Evolutionary conservation across 1,140 invertebrate genomes (phyloP), one percentile per base, ranked within the genome.

Genomic region (Drosophila persimilis): DNA sequence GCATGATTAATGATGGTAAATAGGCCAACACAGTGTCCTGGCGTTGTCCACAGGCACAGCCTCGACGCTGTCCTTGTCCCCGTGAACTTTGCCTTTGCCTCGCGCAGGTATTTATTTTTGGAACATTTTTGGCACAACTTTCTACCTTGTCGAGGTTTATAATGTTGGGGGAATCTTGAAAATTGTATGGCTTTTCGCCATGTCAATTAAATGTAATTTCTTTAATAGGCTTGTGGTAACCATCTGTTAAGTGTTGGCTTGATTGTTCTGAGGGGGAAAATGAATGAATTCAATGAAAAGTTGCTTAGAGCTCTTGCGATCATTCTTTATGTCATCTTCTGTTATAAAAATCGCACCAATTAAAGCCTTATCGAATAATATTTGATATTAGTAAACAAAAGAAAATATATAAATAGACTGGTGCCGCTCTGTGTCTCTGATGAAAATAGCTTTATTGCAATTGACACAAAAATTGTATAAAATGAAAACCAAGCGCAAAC

Each of bases 1-100:
- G 61, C 75, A 79, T 88, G 83, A 88, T 88, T 88, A 88, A 88
- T 88, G 83, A 75, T 80, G 70, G 75, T 61, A 79, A 84, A 86
- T 85, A 69, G 65, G 62, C 66, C 62, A 52, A 53, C 52, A 11
- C 56, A 44, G 11, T 39, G 35, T 39, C 8, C 35, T 20, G 35
- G 31, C 22, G 26, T 44, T 55, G 35, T 65, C 43, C 54, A 59
- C 47, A 24, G n/a, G 35, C 54, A 59, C 47, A 24, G n/a, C 50
- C 0, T 39, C 31, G 17, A 11, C 35, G 48, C 46, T 39, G 54
- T 58, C 66, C 54, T 59, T 77, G 35, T 72, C 50, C 56, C 69
- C 56, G 15, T 69, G 73, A 83, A 70, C 77, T 77, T 80, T 66
- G 61, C 57, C 72, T 64, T 63, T 60, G 48, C 35, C 43, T 13